Conservation (phyloP, 2,888 invertebrate species). For the Rhaphigaster nebulosa region DNA sequence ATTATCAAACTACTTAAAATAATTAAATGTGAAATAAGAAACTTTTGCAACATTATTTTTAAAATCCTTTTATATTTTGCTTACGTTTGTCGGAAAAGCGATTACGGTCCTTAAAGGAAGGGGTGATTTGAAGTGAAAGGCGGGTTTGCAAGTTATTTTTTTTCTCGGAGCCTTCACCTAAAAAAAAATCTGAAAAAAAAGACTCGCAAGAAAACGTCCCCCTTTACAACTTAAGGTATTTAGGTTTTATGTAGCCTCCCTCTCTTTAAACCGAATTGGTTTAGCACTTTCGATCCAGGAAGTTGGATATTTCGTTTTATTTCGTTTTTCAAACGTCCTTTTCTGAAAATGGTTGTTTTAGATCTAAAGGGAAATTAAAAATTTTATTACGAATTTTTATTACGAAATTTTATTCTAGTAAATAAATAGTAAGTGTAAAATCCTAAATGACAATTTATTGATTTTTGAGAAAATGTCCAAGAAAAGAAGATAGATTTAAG, state of each 20-base stretch:
- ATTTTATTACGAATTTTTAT: too few species aligned
- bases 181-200: not conserved
- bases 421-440: too few species aligned
- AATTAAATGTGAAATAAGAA: not conserved
- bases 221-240: constrained; percentile 52
- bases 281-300: constrained; percentile 22
- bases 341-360: not conserved
- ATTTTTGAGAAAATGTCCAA: too few species aligned
- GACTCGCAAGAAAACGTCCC: constrained; percentile 18
- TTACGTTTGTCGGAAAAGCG: not conserved
- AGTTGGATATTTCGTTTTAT: not conserved
- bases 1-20: not conserved
- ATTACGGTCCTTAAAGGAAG: not conserved
- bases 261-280: constrained; percentile 37
- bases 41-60: not conserved
- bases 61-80: not conserved
- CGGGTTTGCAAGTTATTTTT: not conserved
- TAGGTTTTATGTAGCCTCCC: constrained; percentile 51
- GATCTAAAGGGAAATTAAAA: not conserved
- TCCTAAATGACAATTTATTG: too few species aligned
- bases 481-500: too few species aligned
- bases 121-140: constrained; percentile 13
- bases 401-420: too few species aligned
- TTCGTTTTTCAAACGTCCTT: not conserved
- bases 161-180: not conserved